Conservation (phyloP, 2,888 invertebrate species). For the Meteorus cinctellus region DNA sequence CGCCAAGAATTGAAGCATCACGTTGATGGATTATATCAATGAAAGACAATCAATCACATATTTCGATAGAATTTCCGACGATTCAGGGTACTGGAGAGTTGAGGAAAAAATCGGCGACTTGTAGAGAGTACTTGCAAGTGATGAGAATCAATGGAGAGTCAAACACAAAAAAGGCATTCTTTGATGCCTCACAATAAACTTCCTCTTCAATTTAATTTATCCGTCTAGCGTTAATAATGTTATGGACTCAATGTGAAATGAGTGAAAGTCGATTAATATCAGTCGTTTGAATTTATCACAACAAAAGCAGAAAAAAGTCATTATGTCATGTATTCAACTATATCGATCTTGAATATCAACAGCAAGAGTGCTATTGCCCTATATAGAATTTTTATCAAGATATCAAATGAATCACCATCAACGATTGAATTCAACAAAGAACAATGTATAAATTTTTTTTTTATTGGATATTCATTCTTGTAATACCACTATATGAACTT, state of each 20-base stretch:
- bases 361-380: background rate
- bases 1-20: too few relatives aligned
- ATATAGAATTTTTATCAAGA: background rate
- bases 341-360: background rate
- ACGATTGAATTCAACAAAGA: background rate
- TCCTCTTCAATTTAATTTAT: background rate
- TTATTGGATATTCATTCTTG: background rate
- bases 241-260: background rate
- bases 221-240: too few relatives aligned
- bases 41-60: background rate
- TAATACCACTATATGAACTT: background rate
- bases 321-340: background rate
- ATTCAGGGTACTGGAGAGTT: background rate
- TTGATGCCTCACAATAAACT: background rate
- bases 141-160: background rate
- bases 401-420: conserved; percentile 12
- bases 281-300: conserved; percentile 19
- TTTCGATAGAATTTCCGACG: background rate
- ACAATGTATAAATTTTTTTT: background rate
- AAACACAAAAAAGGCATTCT: background rate
- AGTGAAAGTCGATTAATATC: background rate
- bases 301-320: conserved; percentile 3
- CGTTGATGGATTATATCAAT: too few relatives aligned
- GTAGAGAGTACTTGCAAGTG: background rate
- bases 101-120: background rate